phyloP scores from a whole-genome alignment of 2,888 invertebrate genomes.

The Clunio marinus region DNA sequence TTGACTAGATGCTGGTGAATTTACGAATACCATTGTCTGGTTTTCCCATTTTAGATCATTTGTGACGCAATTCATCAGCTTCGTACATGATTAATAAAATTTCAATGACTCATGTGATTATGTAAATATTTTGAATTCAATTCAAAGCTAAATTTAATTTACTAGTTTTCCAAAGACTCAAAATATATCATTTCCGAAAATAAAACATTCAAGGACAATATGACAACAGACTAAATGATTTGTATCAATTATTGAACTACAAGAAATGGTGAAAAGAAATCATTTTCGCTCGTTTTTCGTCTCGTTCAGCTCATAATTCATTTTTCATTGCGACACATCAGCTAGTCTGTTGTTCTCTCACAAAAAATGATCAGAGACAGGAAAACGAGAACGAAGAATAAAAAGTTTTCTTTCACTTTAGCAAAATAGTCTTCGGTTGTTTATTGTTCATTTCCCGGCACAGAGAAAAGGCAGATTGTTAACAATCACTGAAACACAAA shows the following conservation, averaged over 20 bases:
- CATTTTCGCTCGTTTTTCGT: too few relatives aligned
- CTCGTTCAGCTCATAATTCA: slow-evolving; percentile 10
- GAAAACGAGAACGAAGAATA: neutral
- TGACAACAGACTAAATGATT: too few relatives aligned
- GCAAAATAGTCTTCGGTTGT: neutral
- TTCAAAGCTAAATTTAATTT: too few relatives aligned
- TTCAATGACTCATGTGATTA: slow-evolving; percentile 5
- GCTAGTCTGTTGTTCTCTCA: neutral
- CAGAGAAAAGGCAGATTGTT: slow-evolving; percentile 23
- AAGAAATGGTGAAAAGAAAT: too few relatives aligned
- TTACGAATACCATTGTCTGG: neutral
- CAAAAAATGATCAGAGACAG: neutral
- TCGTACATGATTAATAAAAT: too few relatives aligned
- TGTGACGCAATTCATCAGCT: too few relatives aligned
- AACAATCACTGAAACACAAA: neutral
- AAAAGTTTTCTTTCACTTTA: neutral
- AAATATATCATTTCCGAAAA: too few relatives aligned
- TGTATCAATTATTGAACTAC: too few relatives aligned
- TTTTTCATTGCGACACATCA: slow-evolving; percentile 15
- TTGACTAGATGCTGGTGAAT: neutral
- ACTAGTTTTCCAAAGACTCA: too few relatives aligned
- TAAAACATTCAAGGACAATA: too few relatives aligned
- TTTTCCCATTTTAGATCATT: neutral
- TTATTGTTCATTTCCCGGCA: neutral
- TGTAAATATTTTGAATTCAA: too few relatives aligned